Base-by-base conservation (phyloP, 2,113 vertebrate species). In the Rhinolophus ferrumequinum region DNA sequence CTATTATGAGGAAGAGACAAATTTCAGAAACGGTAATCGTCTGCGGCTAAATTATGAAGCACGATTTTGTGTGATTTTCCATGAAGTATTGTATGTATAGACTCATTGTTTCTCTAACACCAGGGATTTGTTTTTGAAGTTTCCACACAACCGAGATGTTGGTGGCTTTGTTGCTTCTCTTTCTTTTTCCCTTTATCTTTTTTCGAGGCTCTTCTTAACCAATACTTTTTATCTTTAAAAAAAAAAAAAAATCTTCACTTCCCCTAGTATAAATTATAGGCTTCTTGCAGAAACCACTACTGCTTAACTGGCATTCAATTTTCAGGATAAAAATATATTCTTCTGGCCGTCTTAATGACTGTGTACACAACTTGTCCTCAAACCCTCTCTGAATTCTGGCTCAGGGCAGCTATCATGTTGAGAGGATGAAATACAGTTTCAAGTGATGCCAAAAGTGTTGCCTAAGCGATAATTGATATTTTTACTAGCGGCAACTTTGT, bases 341-440 rank as follows among this genome's bases (percentile, higher is more conserved):
- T 86, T 88, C 66, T 75, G 44, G 87, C 88, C 38, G n/a, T 96
- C 98, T 96, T 86, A 96, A 98, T 64, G 95, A 98, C 86, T 96
- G 88, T 4, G 73, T 97, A 98, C 3, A 97, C 85, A 98, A 98
- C 94, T 56, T 58, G 91, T 97, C 98, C 97, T 66, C 96, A 97
- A 95, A 95, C 84, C 58, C 95, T 73, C 92, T 79, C 76, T 0
- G 73, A 41, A 72, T 86, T 72, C 26, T 96, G 96, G 93, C 69
- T 91, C 86, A 79, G 52, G 3, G 35, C 10, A 81, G 33, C 41
- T 50, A 89, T 97, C 92, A 28, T 96, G 92, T 88, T 96, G 91
- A 88, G 97, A 96, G 47, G 12, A 56, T 70, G 90, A 97, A 95
- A 97, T 93, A 92, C 2, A 26, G 93, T 82, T 95, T 95, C 97